Percentiles rank a stretch among this genome's conserved stretches.
Evolutionary conservation across 2,888 invertebrate genomes (phyloP).

Genomic region (Morpho helenor): DNA sequence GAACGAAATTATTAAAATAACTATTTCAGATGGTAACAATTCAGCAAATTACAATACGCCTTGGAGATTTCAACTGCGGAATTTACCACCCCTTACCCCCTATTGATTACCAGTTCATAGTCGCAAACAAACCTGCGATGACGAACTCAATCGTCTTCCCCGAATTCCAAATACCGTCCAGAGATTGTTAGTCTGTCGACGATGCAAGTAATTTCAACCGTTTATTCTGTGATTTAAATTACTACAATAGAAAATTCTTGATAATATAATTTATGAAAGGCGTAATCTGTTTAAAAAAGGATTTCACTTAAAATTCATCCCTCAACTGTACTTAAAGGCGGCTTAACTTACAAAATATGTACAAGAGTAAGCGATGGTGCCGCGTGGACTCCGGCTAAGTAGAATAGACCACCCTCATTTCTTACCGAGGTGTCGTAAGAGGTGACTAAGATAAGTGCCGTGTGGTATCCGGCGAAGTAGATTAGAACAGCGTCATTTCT

Average conservation of each 20-base stretch:
- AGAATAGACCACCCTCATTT: no score
- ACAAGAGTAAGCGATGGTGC: no score
- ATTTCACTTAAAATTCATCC: no score
- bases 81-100: conserved; percentile 33
- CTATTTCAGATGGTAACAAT: conserved; percentile 47
- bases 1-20: conserved; percentile 20
- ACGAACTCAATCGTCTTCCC: conserved; percentile 55
- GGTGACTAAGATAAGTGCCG: no score
- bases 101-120: conserved; percentile 54
- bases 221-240: conserved; percentile 26
- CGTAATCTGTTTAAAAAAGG: no score
- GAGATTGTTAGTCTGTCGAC: conserved; percentile 46
- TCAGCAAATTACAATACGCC: conserved; percentile 60
- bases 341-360: no score
- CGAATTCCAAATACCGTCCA: conserved; percentile 51
- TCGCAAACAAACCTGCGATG: conserved; percentile 62
- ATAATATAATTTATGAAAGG: neutral
- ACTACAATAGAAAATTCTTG: neutral
- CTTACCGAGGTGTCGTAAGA: no score
- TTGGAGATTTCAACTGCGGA: conserved; percentile 56
- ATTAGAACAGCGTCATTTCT: no score
- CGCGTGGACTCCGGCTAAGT: no score
- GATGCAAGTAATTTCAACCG: conserved; percentile 53
- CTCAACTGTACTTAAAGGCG: conserved; percentile 1
- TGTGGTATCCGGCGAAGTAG: no score